Percentiles rank a stretch among this genome's conserved stretches.
These are phyloP conservation scores for Petrocephalus schoutedeni DNA, from an alignment of 2,797 vertebrate genomes.

Conservation along the genomic window DNA sequence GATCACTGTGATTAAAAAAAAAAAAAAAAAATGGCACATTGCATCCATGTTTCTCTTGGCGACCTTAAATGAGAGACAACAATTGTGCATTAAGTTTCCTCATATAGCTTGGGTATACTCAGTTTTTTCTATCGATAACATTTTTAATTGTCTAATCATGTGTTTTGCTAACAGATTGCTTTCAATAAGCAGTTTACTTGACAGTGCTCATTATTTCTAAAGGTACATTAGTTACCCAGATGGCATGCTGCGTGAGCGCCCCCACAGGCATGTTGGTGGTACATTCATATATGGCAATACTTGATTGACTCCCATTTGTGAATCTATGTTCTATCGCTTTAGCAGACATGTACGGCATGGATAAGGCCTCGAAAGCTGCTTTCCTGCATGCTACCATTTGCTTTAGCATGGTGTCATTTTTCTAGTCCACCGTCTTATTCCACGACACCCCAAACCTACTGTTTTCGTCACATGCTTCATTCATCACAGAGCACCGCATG, in stretches of 20 bases:
- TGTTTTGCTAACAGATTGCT: background rate
- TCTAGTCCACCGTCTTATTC: no score
- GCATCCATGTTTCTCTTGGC: background rate
- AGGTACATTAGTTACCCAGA: background rate
- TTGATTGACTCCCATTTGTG: background rate
- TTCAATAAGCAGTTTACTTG: background rate
- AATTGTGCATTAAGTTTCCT: background rate
- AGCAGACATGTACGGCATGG: background rate
- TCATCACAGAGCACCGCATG: background rate
- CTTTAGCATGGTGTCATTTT: no score
- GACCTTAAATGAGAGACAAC: background rate
- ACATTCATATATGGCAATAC: background rate
- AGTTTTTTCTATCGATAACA: background rate
- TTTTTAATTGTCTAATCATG: background rate
- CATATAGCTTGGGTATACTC: background rate
- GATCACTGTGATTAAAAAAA: background rate
- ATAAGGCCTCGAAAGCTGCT: no score
- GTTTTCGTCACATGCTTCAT: background rate
- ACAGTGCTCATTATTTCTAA: background rate
- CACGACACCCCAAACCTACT: background rate
- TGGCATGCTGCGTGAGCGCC: background rate
- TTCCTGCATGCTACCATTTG: no score
- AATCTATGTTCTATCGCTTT: background rate
- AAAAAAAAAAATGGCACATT: background rate
- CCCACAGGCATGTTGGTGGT: background rate